Evolutionary conservation across 2,888 invertebrate genomes (phyloP).

Genomic region (Notocelia uddmanniana): DNA sequence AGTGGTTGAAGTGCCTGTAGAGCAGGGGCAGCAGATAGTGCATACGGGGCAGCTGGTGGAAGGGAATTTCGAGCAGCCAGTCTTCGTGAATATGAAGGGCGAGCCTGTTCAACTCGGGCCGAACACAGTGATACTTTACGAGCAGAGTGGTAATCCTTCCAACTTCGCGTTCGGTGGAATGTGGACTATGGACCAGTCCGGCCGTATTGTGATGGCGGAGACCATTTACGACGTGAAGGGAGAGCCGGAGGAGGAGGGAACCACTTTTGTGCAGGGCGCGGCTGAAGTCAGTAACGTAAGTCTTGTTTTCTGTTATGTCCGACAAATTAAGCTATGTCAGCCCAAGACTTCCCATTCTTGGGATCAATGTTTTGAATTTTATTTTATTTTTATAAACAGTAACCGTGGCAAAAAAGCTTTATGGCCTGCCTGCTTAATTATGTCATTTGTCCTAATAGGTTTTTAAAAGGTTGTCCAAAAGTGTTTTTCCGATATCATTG

Average conservation of each 20-base stretch:
- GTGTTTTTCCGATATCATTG: too few species aligned
- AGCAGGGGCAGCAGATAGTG: slow-evolving; percentile 80
- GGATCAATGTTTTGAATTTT: too few species aligned
- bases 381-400: too few species aligned
- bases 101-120: slow-evolving; percentile 82
- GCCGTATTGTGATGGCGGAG: slow-evolving; percentile 83
- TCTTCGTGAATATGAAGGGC: slow-evolving; percentile 83
- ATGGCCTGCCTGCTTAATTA: too few species aligned
- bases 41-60: slow-evolving; percentile 80
- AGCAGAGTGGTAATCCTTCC: slow-evolving; percentile 79
- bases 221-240: slow-evolving; percentile 83
- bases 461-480: too few species aligned
- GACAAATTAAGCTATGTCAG: too few species aligned
- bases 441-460: too few species aligned
- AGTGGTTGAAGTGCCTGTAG: slow-evolving; percentile 79
- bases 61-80: slow-evolving; percentile 82
- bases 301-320: slow-evolving; percentile 41
- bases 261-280: slow-evolving; percentile 75
- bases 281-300: slow-evolving; percentile 76
- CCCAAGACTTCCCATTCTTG: too few species aligned
- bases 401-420: too few species aligned
- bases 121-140: slow-evolving; percentile 81
- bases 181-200: slow-evolving; percentile 83
- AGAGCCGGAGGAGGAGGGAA: slow-evolving; percentile 77
- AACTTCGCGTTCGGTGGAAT: slow-evolving; percentile 82